phyloP scores from a whole-genome alignment of 2,113 vertebrate species.

The Gambusia affinis region DNA sequence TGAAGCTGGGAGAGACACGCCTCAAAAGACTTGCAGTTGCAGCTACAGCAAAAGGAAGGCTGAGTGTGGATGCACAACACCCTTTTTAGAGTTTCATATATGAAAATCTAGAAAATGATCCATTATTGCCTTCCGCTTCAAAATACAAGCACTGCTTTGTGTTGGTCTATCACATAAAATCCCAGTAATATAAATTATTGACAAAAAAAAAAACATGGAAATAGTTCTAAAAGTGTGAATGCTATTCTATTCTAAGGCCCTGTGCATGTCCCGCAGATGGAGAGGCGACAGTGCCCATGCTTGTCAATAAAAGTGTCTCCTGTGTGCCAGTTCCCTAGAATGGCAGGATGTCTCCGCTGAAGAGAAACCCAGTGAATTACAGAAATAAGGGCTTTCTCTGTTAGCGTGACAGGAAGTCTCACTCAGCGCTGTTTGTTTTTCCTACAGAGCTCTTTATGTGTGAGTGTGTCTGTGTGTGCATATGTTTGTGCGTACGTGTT shows the following conservation, averaged over 20 bases:
- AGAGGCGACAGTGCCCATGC: slow-evolving; percentile 40
- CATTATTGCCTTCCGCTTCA: background rate
- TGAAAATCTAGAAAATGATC: background rate
- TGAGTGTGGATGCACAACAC: no score
- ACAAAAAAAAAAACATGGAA: background rate
- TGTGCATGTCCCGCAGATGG: slow-evolving; percentile 47
- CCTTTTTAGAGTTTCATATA: no score
- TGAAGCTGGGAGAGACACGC: no score
- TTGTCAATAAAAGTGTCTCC: slow-evolving; percentile 59
- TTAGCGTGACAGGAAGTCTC: slow-evolving; percentile 74
- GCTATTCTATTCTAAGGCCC: background rate
- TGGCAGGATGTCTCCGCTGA: slow-evolving; percentile 53
- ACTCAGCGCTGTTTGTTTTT: slow-evolving; percentile 67
- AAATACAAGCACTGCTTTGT: background rate
- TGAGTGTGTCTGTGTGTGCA: slow-evolving; percentile 24
- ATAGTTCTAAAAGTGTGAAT: background rate
- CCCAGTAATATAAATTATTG: background rate
- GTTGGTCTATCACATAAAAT: background rate
- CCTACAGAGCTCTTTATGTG: slow-evolving; percentile 20
- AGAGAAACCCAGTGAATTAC: slow-evolving; percentile 33
- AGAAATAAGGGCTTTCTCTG: slow-evolving; percentile 63
- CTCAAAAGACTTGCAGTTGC: no score
- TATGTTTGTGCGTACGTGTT: slow-evolving; percentile 43
- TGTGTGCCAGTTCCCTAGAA: slow-evolving; percentile 59
- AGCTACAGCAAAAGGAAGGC: no score